Conservation (phyloP, 2,797 vertebrate species). For the Molossus alvarezi region DNA sequence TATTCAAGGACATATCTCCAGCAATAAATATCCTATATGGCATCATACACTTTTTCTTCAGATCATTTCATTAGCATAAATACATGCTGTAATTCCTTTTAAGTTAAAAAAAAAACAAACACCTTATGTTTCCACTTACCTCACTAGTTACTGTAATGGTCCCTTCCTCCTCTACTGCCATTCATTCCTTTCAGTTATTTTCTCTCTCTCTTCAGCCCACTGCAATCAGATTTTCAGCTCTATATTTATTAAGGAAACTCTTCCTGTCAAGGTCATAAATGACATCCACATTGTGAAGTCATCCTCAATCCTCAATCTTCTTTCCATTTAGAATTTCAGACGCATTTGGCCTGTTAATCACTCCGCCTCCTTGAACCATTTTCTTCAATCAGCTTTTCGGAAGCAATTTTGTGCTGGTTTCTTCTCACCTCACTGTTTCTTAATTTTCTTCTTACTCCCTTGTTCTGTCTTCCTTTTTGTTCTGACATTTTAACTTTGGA, state of each 20-base stretch:
- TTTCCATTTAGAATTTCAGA: constrained; percentile 43
- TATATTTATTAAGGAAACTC: not conserved
- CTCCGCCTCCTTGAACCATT: not conserved
- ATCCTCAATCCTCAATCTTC: not conserved
- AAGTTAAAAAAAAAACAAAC: not conserved
- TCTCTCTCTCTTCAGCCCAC: not conserved
- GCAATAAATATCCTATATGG: not conserved
- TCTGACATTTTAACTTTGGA: not conserved
- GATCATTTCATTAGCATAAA: not conserved
- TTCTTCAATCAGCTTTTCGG: not conserved
- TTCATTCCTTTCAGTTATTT: not conserved
- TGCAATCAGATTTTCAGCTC: not conserved
- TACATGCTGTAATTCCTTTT: not conserved
- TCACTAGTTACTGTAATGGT: not conserved
- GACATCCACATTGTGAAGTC: not conserved
- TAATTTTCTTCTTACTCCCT: not conserved
- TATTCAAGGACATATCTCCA: not conserved
- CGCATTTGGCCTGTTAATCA: not conserved
- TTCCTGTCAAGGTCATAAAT: not conserved
- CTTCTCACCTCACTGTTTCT: not conserved
- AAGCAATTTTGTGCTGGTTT: not conserved
- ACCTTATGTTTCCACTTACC: not conserved
- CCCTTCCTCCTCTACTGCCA: not conserved
- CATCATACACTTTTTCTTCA: not conserved
- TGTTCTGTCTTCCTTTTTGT: not conserved